Percentiles rank a stretch among this genome's conserved stretches.
Evolutionary conservation across 92 coral and sea anemone genomes (phyloP).

Genomic region (Muricea muricata): DNA sequence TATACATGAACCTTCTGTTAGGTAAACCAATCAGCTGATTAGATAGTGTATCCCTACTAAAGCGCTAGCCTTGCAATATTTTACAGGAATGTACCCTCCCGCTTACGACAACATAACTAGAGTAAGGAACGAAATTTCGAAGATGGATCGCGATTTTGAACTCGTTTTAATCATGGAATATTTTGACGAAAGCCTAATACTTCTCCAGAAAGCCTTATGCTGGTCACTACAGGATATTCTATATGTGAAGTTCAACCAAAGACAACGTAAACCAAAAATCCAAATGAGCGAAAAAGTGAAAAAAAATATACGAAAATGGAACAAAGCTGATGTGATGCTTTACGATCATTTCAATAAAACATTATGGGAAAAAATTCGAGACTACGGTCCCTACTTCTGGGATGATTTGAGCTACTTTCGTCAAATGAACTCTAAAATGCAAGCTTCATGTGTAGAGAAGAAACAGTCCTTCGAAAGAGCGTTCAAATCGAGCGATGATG

Average conservation of each 20-base stretch:
- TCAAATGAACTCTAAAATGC: slow-evolving; percentile 70
- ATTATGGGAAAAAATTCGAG: slow-evolving; percentile 82
- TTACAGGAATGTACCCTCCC: slow-evolving; percentile 51
- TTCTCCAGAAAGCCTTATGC: slow-evolving; percentile 86
- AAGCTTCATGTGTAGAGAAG: slow-evolving; percentile 75
- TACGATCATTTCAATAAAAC: slow-evolving; percentile 84
- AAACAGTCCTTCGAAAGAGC: slow-evolving; percentile 77
- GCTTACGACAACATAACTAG: slow-evolving; percentile 62
- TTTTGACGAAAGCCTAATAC: slow-evolving; percentile 91
- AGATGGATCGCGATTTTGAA: slow-evolving; percentile 75
- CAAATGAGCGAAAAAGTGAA: slow-evolving; percentile 42
- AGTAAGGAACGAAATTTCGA: slow-evolving; percentile 61
- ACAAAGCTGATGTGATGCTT: slow-evolving; percentile 82
- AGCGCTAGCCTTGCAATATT: not conserved
- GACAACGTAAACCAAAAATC: slow-evolving; percentile 49
- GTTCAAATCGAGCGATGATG: slow-evolving; percentile 60
- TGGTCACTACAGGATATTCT: slow-evolving; percentile 93
- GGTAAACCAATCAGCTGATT: not conserved
- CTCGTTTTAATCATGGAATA: slow-evolving; percentile 92
- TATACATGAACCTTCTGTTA: not conserved
- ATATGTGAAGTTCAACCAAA: slow-evolving; percentile 83
- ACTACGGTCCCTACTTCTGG: slow-evolving; percentile 79
- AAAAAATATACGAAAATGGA: slow-evolving; percentile 76
- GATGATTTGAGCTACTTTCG: slow-evolving; percentile 79
- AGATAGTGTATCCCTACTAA: no score